These are phyloP conservation scores for Sussaba pulchella DNA, from an alignment of 2,888 invertebrate genomes.

Conservation along the genomic window DNA sequence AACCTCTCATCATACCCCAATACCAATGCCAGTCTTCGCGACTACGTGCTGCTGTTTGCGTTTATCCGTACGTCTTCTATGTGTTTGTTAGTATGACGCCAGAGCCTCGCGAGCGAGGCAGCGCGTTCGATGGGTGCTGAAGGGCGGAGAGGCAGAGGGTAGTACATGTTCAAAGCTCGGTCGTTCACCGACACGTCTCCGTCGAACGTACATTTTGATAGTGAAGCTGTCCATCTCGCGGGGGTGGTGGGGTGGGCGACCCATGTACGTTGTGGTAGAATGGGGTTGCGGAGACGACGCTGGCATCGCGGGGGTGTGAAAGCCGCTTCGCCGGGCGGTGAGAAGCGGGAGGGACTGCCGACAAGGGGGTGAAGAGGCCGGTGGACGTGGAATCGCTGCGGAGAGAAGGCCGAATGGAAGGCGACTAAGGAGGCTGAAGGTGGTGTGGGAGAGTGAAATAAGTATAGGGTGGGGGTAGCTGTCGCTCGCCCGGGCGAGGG, in stretches of 20 bases:
- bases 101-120: too few relatives aligned
- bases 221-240: slow-evolving; percentile 79
- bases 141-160: too few relatives aligned
- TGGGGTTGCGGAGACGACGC: slow-evolving; percentile 77
- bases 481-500: slow-evolving; percentile 84
- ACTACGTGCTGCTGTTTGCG: neutral
- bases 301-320: slow-evolving; percentile 65
- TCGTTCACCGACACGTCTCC: slow-evolving; percentile 63
- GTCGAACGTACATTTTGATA: slow-evolving; percentile 67
- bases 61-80: neutral
- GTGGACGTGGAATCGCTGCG: slow-evolving; percentile 69
- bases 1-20: slow-evolving; percentile 9
- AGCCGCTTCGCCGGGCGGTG: slow-evolving; percentile 50
- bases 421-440: slow-evolving; percentile 69
- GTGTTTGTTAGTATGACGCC: neutral
- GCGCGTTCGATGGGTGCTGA: too few relatives aligned
- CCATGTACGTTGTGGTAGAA: slow-evolving; percentile 77
- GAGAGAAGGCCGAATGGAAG: slow-evolving; percentile 69
- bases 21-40: slow-evolving; percentile 23
- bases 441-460: slow-evolving; percentile 72
- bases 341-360: slow-evolving; percentile 46
- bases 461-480: slow-evolving; percentile 80
- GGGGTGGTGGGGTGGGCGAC: slow-evolving; percentile 64
- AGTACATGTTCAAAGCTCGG: slow-evolving; percentile 54
- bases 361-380: slow-evolving; percentile 69